Base-by-base conservation (phyloP, 1,140 invertebrate genomes). In the Ephestia elutella region DNA sequence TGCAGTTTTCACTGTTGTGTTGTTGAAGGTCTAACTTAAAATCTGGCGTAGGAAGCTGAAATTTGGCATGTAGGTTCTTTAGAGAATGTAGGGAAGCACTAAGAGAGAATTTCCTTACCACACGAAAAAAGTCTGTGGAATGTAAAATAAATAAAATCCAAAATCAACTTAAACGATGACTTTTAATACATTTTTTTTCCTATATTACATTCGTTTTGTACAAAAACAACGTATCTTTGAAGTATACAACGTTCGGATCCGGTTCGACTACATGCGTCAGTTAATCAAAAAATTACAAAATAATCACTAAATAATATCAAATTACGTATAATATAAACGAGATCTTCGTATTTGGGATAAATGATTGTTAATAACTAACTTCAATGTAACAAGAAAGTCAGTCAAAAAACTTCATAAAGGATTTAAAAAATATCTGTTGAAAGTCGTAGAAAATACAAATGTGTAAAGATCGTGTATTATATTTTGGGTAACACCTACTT, bases 111-210 rank as follows among this genome's bases (percentile, higher is more conserved):
- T n/a, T n/a, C n/a, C n/a, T n/a, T n/a, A n/a, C n/a, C n/a, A n/a
- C n/a, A n/a, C n/a, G n/a, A n/a, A n/a, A n/a, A n/a, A n/a, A n/a
- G n/a, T n/a, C n/a, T n/a, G n/a, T n/a, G n/a, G 21, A 7, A 7
- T 25, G 7, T 25, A 2, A 25, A 25, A 25, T 25, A 76, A 83
- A 81, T 77, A 67, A 83, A 80, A 80, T 74, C 35, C 68, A 69
- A 62, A 59, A 58, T 25, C 75, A 78, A 78, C 80, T 82, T 82
- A 85, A 83, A 83, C 75, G 68, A 82, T 83, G 80, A 82, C 78
- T 85, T 84, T 85, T 85, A 85, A 83, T 85, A 82, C 79, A 85
- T 72, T 82, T 76, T 82, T n/a, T 76, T 63, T 75, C 68, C 80
- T 85, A 85, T 83, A 75, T 80, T 83, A 83, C 82, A 85, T 79